These are phyloP conservation scores for Noturus placidus DNA, from an alignment of 2,113 vertebrate species.

Conservation along the genomic window DNA sequence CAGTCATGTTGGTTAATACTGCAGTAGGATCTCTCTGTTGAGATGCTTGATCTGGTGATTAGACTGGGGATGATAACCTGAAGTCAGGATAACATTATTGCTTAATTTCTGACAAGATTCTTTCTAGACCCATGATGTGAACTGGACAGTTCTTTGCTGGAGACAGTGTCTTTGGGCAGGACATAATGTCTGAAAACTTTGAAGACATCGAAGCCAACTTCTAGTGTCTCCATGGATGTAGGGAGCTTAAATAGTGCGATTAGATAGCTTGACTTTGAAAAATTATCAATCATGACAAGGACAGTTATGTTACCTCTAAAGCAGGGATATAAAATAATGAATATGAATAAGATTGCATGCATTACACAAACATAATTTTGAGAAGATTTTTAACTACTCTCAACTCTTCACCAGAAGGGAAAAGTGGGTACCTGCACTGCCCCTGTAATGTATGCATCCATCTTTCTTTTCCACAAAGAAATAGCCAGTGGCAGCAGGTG, in stretches of 20 bases:
- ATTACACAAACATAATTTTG: neutral
- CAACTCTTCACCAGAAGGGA: neutral
- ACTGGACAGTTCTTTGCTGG: neutral
- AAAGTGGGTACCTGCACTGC: neutral
- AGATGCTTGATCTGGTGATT: neutral
- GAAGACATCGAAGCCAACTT: neutral
- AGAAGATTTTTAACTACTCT: neutral
- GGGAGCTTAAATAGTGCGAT: neutral
- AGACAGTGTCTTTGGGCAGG: neutral
- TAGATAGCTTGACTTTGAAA: neutral
- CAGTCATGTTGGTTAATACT: neutral
- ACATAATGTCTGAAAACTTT: neutral
- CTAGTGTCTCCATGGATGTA: neutral
- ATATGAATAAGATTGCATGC: neutral
- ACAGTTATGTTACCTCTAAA: neutral
- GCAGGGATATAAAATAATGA: neutral
- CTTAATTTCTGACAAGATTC: neutral
- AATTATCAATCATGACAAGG: neutral
- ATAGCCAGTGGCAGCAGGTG: neutral
- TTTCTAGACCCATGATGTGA: neutral
- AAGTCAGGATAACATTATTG: neutral
- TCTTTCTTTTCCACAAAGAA: neutral
- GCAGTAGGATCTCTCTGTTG: neutral
- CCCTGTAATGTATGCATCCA: neutral
- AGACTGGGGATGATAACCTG: neutral